Conservation (phyloP, 2,888 invertebrate species). For the Archips xylosteana region DNA sequence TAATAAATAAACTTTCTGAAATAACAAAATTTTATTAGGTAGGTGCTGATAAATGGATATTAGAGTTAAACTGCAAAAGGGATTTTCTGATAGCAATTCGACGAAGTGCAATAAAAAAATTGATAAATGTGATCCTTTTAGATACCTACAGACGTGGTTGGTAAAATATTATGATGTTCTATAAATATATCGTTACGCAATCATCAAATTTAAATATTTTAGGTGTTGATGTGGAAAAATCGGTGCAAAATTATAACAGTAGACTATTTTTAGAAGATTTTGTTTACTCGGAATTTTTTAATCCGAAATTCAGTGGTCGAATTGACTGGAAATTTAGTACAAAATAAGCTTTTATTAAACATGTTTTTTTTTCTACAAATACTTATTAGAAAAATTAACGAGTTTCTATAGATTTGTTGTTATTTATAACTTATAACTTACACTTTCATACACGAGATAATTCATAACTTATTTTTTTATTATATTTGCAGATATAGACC, state of each 20-base stretch:
- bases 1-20: not conserved
- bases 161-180: not conserved
- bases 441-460: no score
- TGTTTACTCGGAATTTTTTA: no score
- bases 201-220: not conserved
- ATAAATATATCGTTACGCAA: not conserved
- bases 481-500: no score
- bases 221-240: not conserved
- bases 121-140: slow-evolving; percentile 29
- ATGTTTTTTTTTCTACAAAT: no score
- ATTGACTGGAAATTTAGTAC: no score
- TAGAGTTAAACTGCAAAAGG: not conserved
- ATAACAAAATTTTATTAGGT: not conserved
- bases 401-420: not conserved
- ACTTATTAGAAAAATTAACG: no score
- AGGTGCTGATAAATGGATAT: not conserved
- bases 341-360: no score
- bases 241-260: not conserved
- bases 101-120: slow-evolving; percentile 32
- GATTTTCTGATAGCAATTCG: slow-evolving; percentile 34
- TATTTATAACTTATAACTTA: no score
- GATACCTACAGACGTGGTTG: not conserved
- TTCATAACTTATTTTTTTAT: no score
- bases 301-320: no score
- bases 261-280: not conserved